These are phyloP conservation scores for Parus major DNA, from an alignment of 2,113 vertebrate genomes.

Conservation along the genomic window DNA sequence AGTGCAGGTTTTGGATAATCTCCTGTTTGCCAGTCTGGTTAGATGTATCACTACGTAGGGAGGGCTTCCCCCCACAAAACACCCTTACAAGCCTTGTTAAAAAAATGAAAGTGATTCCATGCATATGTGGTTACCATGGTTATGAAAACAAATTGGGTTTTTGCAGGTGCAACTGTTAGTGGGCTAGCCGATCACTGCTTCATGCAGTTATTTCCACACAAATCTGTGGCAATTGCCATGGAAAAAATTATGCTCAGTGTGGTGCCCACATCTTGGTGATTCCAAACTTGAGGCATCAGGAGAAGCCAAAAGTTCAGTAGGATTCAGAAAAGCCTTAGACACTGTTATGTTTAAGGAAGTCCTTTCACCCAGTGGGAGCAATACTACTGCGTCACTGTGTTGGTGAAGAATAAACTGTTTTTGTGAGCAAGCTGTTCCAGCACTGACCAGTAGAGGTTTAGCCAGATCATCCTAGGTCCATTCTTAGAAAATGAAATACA, in stretches of 20 bases:
- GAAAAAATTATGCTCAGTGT: not conserved
- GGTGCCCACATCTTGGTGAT: not conserved
- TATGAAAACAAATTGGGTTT: conserved; percentile 39
- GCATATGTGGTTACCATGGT: conserved; percentile 20
- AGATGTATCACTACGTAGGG: not conserved
- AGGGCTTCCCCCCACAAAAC: not conserved
- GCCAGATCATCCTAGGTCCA: not conserved
- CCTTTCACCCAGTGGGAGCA: not conserved
- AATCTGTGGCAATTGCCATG: not conserved
- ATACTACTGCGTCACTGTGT: not conserved
- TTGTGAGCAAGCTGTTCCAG: not conserved
- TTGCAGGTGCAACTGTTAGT: conserved; percentile 44
- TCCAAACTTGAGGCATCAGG: not conserved
- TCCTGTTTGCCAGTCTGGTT: not conserved
- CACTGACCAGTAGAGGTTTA: not conserved
- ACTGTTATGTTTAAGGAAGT: not conserved
- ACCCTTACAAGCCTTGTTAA: not conserved
- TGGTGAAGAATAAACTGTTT: not conserved
- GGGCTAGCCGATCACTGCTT: not conserved
- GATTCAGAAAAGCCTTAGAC: not conserved
- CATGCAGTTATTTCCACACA: conserved; percentile 15
- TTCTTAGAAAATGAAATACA: not conserved
- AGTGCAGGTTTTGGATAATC: not conserved
- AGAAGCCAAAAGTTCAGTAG: not conserved
- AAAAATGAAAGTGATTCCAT: not conserved